These are phyloP conservation scores for Tetranychus cinnabarinus DNA, from an alignment of 1,140 invertebrate genomes.

Conservation along the genomic window DNA sequence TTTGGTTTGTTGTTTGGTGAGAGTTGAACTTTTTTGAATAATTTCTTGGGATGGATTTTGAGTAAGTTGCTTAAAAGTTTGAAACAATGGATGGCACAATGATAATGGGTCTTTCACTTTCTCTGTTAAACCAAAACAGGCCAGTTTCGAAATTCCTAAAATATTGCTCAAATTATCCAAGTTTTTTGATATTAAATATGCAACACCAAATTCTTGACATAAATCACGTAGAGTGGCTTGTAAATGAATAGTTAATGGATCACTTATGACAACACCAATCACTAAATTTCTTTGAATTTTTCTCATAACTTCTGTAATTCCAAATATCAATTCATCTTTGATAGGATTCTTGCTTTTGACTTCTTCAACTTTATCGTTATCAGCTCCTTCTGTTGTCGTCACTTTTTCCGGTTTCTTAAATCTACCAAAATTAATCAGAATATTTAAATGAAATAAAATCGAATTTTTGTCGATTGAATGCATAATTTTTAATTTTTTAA, in stretches of 20 bases:
- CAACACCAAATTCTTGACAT: background rate
- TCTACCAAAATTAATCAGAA: too few relatives aligned
- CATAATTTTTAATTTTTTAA: too few relatives aligned
- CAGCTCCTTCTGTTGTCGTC: too few relatives aligned
- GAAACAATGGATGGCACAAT: background rate
- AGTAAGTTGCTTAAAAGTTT: background rate
- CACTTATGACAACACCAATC: background rate
- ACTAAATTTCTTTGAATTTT: background rate
- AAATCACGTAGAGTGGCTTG: background rate
- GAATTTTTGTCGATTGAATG: too few relatives aligned
- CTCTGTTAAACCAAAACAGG: background rate
- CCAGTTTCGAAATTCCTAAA: background rate
- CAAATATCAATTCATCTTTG: background rate
- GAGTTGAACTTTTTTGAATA: too few relatives aligned
- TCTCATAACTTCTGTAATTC: background rate
- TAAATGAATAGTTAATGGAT: background rate
- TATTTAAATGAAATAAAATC: too few relatives aligned
- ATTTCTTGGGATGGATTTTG: too few relatives aligned
- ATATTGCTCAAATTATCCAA: background rate
- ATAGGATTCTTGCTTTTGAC: background rate
- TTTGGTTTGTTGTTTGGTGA: too few relatives aligned
- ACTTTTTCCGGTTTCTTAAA: too few relatives aligned
- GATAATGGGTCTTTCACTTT: background rate
- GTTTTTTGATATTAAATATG: background rate
- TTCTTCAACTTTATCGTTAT: too few relatives aligned